Conservation (phyloP, 2,888 invertebrate species). For the Linnaemya vulpina region DNA sequence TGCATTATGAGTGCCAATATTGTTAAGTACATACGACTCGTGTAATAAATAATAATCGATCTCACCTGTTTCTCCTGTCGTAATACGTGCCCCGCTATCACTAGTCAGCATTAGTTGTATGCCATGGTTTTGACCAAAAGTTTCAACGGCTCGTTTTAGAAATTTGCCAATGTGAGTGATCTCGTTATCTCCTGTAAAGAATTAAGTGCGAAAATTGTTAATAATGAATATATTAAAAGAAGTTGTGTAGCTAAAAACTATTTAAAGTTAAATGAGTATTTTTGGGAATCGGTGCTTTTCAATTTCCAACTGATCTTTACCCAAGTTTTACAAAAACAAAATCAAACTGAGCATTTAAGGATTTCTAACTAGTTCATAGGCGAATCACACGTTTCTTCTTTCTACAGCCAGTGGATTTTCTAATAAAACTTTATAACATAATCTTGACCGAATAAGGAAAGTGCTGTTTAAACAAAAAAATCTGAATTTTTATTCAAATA, state of each 20-base stretch:
- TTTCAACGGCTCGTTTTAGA: slow-evolving; percentile 79
- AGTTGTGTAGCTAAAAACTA: neutral
- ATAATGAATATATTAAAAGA: neutral
- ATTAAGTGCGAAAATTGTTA: slow-evolving; percentile 8
- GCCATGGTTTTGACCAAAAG: slow-evolving; percentile 80
- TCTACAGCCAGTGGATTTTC: too few relatives aligned
- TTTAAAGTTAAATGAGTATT: too few relatives aligned
- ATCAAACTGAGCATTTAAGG: too few relatives aligned
- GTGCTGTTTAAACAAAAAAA: too few relatives aligned
- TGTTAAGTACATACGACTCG: neutral
- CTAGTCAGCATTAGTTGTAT: slow-evolving; percentile 78
- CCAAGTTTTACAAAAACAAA: too few relatives aligned
- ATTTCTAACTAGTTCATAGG: too few relatives aligned
- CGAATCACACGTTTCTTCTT: too few relatives aligned
- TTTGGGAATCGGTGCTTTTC: too few relatives aligned
- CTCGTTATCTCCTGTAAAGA: slow-evolving; percentile 77
- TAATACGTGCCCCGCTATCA: slow-evolving; percentile 78
- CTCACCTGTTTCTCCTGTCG: slow-evolving; percentile 76
- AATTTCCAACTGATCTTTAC: too few relatives aligned
- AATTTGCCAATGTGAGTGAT: slow-evolving; percentile 78
- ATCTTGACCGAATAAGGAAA: too few relatives aligned
- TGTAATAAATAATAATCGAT: slow-evolving; percentile 29
- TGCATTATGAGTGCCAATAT: neutral
- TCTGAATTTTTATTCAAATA: too few relatives aligned
- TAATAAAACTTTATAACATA: too few relatives aligned